A percentile compares a stretch with the other conserved stretches of the same genome.
Evolutionary conservation across 2,888 invertebrate genomes (phyloP).

Genomic region (Notocelia uddmanniana): DNA sequence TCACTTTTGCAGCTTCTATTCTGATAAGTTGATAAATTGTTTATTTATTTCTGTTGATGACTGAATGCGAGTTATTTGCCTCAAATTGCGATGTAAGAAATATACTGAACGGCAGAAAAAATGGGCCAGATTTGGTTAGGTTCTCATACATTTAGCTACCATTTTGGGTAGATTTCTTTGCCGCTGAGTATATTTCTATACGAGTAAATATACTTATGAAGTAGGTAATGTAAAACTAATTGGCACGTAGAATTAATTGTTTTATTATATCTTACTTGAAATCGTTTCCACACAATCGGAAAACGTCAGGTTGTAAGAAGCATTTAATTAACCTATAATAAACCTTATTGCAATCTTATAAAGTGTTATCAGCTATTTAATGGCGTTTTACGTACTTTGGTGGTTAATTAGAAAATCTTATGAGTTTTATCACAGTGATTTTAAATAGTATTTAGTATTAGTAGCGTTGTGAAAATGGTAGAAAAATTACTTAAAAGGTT

Average conservation of each 20-base stretch:
- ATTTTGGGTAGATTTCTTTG: too few species aligned
- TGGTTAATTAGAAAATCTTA: not conserved
- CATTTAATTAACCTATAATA: not conserved
- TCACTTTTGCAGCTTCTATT: too few species aligned
- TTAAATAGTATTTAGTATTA: conserved; percentile 7
- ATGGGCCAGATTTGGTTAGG: too few species aligned
- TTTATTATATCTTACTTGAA: too few species aligned
- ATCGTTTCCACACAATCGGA: not conserved
- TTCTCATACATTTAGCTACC: too few species aligned
- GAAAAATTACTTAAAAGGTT: not conserved
- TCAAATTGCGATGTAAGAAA: not conserved
- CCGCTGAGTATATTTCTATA: too few species aligned
- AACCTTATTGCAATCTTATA: not conserved
- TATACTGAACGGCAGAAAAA: too few species aligned
- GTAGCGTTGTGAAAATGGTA: conserved; percentile 12
- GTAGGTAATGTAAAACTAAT: not conserved
- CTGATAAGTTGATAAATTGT: too few species aligned
- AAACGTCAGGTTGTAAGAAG: not conserved
- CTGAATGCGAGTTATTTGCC: too few species aligned
- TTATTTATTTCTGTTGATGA: too few species aligned
- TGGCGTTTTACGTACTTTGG: not conserved
- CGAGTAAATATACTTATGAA: too few species aligned
- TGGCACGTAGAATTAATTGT: too few species aligned
- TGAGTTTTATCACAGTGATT: not conserved
- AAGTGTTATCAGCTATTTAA: conserved; percentile 4